phyloP scores from a whole-genome alignment of 2,113 vertebrate genomes.

The Lanius ludovicianus region DNA sequence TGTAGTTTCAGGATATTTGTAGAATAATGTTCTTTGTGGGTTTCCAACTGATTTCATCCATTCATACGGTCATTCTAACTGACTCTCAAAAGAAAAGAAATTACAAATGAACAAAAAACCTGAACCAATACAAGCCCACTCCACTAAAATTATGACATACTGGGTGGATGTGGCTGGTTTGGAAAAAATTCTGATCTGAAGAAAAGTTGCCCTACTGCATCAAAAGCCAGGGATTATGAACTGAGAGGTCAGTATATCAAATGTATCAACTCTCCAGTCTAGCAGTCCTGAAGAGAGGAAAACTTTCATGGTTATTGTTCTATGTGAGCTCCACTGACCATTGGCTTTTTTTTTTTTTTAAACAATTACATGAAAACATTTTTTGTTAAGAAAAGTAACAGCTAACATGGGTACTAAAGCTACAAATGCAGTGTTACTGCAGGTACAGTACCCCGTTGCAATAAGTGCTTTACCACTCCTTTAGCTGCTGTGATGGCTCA shows the following conservation, averaged over 20 bases:
- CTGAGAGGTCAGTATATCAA: background rate
- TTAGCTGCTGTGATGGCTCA: background rate
- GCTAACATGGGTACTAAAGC: background rate
- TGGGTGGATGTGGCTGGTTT: background rate
- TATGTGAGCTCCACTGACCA: background rate
- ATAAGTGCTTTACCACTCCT: background rate
- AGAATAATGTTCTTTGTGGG: background rate
- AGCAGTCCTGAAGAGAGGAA: background rate
- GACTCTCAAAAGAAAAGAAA: background rate
- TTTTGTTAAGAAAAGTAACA: background rate
- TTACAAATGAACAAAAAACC: background rate
- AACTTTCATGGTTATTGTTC: background rate
- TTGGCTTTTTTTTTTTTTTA: background rate
- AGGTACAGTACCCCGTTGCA: background rate
- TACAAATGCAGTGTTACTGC: background rate
- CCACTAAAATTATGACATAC: background rate
- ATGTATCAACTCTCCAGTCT: background rate
- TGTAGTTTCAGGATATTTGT: background rate
- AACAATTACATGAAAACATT: background rate
- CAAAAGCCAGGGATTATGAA: background rate
- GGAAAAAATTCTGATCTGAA: background rate
- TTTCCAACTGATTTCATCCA: background rate
- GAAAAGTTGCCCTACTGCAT: background rate
- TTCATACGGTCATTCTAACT: background rate
- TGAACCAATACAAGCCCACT: background rate